Evolutionary conservation across 2,113 vertebrate genomes (phyloP).

Genomic region (Loxodonta africana): DNA sequence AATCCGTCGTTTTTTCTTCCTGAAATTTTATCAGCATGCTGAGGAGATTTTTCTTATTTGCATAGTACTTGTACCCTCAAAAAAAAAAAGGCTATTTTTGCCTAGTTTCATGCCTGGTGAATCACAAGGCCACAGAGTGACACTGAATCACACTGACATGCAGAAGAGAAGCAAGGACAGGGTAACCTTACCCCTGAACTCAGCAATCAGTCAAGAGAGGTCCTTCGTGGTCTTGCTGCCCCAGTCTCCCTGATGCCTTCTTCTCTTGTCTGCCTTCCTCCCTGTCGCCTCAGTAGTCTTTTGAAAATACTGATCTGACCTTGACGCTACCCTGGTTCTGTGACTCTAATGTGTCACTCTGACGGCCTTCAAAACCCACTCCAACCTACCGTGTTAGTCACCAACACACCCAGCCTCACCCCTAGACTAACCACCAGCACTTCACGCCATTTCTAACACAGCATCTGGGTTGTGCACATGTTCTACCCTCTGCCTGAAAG

Average conservation of each 20-base stretch:
- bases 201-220: neutral
- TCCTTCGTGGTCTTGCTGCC: accelerated
- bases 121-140: neutral
- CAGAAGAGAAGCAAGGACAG: neutral
- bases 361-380: neutral
- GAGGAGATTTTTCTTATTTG: neutral
- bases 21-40: neutral
- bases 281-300: accelerated
- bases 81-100: neutral
- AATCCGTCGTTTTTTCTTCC: neutral
- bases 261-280: too few species aligned
- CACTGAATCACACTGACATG: neutral
- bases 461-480: neutral
- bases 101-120: neutral
- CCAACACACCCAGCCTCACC: neutral
- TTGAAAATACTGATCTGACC: neutral
- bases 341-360: neutral
- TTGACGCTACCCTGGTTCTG: neutral
- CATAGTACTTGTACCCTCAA: neutral
- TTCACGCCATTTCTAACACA: neutral
- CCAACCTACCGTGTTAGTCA: accelerated
- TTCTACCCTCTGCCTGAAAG: neutral
- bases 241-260: neutral
- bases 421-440: too few species aligned
- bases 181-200: neutral